Conservation (phyloP, 2,888 invertebrate genomes). For the Hipparchia semele region DNA sequence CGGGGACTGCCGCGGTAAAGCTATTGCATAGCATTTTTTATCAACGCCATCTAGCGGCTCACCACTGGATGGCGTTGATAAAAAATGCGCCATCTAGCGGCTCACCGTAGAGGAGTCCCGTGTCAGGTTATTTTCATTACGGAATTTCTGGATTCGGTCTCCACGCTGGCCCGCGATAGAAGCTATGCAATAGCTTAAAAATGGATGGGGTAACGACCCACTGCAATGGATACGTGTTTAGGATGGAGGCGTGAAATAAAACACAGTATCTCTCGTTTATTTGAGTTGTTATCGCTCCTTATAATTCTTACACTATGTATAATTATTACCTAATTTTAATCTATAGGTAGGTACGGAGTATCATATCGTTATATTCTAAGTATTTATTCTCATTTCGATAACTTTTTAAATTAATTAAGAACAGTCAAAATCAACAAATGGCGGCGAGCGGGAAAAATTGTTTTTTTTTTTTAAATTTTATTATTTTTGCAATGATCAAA, state of each 20-base stretch:
- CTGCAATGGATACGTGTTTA: neutral
- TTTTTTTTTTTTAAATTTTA: neutral
- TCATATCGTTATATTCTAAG: conserved; percentile 50
- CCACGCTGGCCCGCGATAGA: no score
- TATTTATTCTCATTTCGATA: conserved; percentile 40
- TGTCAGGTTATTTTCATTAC: no score
- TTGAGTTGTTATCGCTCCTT: conserved; percentile 64
- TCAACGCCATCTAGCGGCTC: no score
- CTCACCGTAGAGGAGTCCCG: no score
- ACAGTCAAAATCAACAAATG: conserved; percentile 42
- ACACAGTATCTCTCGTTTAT: conserved; percentile 52
- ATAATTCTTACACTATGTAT: conserved; percentile 60
- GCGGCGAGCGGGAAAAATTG: conserved; percentile 25
- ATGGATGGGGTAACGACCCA: no score
- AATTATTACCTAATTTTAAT: conserved; percentile 59
- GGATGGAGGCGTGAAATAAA: conserved; percentile 54
- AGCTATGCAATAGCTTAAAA: no score
- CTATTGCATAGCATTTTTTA: no score
- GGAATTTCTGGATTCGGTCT: no score
- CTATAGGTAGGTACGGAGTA: conserved; percentile 74
- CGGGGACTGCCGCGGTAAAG: no score
- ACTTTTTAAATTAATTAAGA: conserved; percentile 43
- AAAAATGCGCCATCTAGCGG: no score
- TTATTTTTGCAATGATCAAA: neutral
- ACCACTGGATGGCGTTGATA: no score